phyloP scores from a whole-genome alignment of 1,140 invertebrate genomes.

The Camponotus floridanus region DNA sequence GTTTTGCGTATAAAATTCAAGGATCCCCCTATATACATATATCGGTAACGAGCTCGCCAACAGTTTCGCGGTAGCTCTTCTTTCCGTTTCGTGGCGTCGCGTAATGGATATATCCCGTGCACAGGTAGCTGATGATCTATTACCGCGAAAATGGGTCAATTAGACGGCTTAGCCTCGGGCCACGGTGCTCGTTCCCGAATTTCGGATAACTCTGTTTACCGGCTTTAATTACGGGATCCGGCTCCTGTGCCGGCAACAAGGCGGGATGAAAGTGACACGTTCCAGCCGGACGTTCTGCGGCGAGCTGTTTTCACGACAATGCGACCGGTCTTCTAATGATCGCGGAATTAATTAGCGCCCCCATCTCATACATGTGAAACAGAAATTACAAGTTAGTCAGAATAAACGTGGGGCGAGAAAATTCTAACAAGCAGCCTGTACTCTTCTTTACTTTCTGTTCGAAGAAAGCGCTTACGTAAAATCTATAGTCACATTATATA shows the following conservation, averaged over 20 bases:
- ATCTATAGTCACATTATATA: background rate
- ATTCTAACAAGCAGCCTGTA: background rate
- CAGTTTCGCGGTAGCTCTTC: slow-evolving; percentile 59
- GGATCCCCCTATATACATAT: background rate
- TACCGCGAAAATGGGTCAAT: slow-evolving; percentile 76
- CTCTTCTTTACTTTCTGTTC: background rate
- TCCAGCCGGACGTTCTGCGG: slow-evolving; percentile 37
- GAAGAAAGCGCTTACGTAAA: background rate
- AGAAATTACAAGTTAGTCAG: background rate
- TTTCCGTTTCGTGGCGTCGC: slow-evolving; percentile 58
- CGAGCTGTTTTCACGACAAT: slow-evolving; percentile 46
- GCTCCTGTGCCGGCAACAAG: slow-evolving; percentile 51
- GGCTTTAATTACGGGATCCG: slow-evolving; percentile 69
- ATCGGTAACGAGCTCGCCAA: slow-evolving; percentile 55
- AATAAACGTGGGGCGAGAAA: background rate
- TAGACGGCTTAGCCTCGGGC: slow-evolving; percentile 67
- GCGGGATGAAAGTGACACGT: slow-evolving; percentile 67
- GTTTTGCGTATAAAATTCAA: slow-evolving; percentile 53
- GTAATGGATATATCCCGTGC: slow-evolving; percentile 70
- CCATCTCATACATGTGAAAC: background rate
- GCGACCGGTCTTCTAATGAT: slow-evolving; percentile 39
- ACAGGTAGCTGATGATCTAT: slow-evolving; percentile 71
- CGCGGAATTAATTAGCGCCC: slow-evolving; percentile 46
- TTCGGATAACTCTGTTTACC: slow-evolving; percentile 75
- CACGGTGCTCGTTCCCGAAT: slow-evolving; percentile 68